Evolutionary conservation across 2,888 invertebrate genomes (phyloP).

Genomic region (Coelogynopora nodosa): DNA sequence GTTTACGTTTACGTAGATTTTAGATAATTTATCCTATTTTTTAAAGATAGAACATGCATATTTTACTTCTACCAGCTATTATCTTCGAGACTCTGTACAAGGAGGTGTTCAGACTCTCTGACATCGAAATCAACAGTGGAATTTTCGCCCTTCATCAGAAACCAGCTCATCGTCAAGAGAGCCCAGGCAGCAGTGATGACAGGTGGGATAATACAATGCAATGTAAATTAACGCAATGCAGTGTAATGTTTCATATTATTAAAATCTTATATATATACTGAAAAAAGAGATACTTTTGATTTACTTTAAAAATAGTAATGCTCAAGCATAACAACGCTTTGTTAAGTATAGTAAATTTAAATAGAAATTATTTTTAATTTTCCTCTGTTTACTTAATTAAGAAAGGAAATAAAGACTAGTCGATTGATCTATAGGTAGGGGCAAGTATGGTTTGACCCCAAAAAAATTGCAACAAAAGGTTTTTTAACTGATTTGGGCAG

Average conservation of each 20-base stretch:
- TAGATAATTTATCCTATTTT: too few relatives aligned
- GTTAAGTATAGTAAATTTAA: not conserved
- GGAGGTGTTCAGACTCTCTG: not conserved
- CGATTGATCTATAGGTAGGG: not conserved
- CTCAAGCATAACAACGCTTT: not conserved
- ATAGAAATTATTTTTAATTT: too few relatives aligned
- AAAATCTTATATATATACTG: too few relatives aligned
- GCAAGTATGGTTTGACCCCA: not conserved
- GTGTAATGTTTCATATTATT: too few relatives aligned
- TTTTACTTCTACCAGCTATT: not conserved
- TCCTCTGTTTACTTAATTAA: too few relatives aligned
- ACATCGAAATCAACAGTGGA: not conserved
- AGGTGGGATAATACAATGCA: too few relatives aligned
- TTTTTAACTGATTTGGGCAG: not conserved
- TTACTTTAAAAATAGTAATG: too few relatives aligned
- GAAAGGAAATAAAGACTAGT: too few relatives aligned
- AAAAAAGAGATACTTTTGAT: too few relatives aligned
- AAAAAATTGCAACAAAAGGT: not conserved
- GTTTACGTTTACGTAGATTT: too few relatives aligned
- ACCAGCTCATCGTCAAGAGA: not conserved
- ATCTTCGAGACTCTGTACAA: conserved; percentile 9
- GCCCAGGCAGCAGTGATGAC: conserved; percentile 4
- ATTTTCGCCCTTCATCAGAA: conserved; percentile 20
- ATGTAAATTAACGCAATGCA: too few relatives aligned
- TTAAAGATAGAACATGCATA: not conserved